A percentile compares a stretch with the other conserved stretches of the same genome.
phyloP scores from a whole-genome alignment of 35 echinoderm and acorn worm genomes.

The Holothuria glaberrima region DNA sequence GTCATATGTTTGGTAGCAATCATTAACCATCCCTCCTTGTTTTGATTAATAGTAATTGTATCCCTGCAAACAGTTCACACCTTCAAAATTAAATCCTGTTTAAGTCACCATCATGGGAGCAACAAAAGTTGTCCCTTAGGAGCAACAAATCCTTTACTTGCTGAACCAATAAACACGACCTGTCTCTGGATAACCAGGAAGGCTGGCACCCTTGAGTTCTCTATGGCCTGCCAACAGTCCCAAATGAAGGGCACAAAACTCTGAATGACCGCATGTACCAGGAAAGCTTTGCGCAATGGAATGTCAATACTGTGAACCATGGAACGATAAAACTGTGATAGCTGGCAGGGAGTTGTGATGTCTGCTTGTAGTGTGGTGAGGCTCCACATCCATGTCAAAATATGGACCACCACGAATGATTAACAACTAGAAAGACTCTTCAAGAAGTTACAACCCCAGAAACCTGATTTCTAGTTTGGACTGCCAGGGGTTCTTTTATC shows the following conservation, averaged over 20 bases:
- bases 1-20: not conserved
- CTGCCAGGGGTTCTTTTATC: too few relatives aligned
- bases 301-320: conserved; percentile 23
- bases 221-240: not conserved
- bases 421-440: not conserved
- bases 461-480: too few relatives aligned
- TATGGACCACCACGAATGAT: conserved; percentile 4
- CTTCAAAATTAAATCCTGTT: conserved; percentile 51
- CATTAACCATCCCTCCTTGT: conserved; percentile 50
- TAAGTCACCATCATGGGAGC: conserved; percentile 43
- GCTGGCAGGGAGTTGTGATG: too few relatives aligned
- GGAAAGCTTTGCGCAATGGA: not conserved
- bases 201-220: not conserved
- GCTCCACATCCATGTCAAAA: not conserved
- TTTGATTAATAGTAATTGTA: conserved; percentile 53
- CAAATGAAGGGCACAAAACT: conserved; percentile 41
- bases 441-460: too few relatives aligned
- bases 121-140: conserved; percentile 21
- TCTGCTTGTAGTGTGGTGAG: too few relatives aligned
- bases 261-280: conserved; percentile 13
- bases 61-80: conserved; percentile 50
- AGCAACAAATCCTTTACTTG: conserved; percentile 34
- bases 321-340: too few relatives aligned
- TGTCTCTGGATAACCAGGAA: conserved; percentile 14
- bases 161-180: conserved; percentile 41